phyloP scores from a whole-genome alignment of 2,113 vertebrate species.

The Tyto alba region DNA sequence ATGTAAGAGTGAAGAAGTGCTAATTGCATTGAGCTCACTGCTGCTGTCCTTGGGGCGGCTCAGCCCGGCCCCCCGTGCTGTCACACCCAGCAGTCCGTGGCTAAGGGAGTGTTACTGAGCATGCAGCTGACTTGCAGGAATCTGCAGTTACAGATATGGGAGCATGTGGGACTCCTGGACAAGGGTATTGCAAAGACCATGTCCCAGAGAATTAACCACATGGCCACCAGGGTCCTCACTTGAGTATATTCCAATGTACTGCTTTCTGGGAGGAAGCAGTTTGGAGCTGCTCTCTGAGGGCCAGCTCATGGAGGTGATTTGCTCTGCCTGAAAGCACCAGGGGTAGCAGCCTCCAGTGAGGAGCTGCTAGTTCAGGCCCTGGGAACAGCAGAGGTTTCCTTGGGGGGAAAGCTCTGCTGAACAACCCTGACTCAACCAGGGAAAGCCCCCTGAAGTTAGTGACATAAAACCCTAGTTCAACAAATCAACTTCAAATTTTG shows the following conservation, averaged over 20 bases:
- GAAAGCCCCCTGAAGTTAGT: not conserved
- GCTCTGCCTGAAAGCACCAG: not conserved
- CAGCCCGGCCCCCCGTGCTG: not conserved
- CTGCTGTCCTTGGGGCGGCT: not conserved
- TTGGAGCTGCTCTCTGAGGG: not conserved
- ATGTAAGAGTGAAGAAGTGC: not conserved
- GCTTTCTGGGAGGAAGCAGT: not conserved
- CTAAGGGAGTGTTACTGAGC: not conserved
- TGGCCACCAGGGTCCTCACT: rapidly evolving
- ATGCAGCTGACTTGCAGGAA: not conserved
- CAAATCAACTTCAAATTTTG: not conserved
- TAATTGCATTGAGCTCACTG: not conserved
- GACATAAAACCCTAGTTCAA: not conserved
- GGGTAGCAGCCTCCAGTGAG: not conserved
- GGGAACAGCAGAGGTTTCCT: not conserved
- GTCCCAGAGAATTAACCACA: not conserved
- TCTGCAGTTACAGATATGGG: not conserved
- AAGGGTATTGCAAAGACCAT: not conserved
- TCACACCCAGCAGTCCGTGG: not conserved
- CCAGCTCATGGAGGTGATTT: not conserved
- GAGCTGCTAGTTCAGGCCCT: not conserved
- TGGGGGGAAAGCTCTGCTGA: not conserved
- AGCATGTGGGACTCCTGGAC: not conserved
- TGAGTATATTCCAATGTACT: not conserved
- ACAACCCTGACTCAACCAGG: not conserved